A percentile compares a stretch with the other conserved stretches of the same genome.
Conservation (phyloP, 2,113 vertebrate genomes). For the Barnardius zonarius region DNA sequence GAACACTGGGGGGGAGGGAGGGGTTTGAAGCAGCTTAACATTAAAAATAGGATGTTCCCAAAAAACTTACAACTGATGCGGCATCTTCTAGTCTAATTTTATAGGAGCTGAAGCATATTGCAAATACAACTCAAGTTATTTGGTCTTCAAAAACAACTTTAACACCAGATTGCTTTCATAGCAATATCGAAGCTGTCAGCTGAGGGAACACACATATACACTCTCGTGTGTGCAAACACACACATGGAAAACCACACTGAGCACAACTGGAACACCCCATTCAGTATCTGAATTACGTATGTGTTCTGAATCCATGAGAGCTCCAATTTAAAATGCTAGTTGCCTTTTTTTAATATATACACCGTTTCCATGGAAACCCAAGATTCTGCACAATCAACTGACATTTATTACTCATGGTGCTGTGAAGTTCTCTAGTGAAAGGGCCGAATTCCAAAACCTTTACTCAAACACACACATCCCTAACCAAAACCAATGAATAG, state of each 20-base stretch:
- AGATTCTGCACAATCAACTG: conserved; percentile 39
- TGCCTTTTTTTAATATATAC: background rate
- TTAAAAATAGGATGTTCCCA: conserved; percentile 60
- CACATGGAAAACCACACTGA: background rate
- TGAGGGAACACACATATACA: background rate
- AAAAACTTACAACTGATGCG: conserved; percentile 54
- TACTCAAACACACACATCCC: conserved; percentile 2
- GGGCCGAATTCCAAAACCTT: conserved; percentile 25
- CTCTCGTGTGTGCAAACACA: background rate
- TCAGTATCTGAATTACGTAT: background rate
- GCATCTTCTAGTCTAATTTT: conserved; percentile 65
- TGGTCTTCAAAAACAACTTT: conserved; percentile 35
- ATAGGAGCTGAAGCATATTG: conserved; percentile 57
- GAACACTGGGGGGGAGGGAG: background rate
- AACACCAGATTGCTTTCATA: conserved; percentile 59
- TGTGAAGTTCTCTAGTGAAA: conserved; percentile 46
- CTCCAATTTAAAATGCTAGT: conserved; percentile 53
- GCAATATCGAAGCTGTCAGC: conserved; percentile 29
- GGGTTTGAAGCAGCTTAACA: conserved; percentile 63
- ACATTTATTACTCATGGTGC: conserved; percentile 40
- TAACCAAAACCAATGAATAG: background rate
- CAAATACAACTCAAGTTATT: conserved; percentile 55
- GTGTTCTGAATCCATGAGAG: conserved; percentile 17
- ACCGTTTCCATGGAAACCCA: conserved; percentile 31
- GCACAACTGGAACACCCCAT: conserved; percentile 35